Conservation (phyloP, 2,113 vertebrate genomes). For the Protomyctophum bolini region DNA sequence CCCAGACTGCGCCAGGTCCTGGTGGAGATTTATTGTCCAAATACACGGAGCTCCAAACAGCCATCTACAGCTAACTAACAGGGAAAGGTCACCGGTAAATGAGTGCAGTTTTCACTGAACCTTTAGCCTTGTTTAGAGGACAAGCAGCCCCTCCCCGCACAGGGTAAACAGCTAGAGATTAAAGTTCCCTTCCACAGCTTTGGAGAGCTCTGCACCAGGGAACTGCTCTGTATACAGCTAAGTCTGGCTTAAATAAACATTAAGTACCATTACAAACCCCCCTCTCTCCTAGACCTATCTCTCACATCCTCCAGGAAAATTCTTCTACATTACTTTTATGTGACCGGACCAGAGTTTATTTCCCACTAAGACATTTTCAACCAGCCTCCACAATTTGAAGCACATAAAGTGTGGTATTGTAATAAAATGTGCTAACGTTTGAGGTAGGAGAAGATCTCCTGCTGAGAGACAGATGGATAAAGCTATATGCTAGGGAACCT, state of each 20-base stretch:
- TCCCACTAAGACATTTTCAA: conserved; percentile 36
- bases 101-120: conserved; percentile 50
- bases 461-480: conserved; percentile 24
- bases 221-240: conserved; percentile 32
- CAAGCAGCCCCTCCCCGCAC: conserved; percentile 49
- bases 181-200: conserved; percentile 55
- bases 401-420: conserved; percentile 29
- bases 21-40: conserved; percentile 70
- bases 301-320: conserved; percentile 3
- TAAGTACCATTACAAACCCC: conserved; percentile 36
- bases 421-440: conserved; percentile 20
- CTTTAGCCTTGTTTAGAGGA: conserved; percentile 49
- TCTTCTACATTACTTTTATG: neutral
- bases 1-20: conserved; percentile 46
- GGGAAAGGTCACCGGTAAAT: conserved; percentile 55
- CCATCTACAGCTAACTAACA: conserved; percentile 44
- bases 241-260: conserved; percentile 57
- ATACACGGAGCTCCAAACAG: conserved; percentile 64
- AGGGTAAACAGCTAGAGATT: conserved; percentile 58
- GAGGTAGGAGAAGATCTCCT: conserved; percentile 49
- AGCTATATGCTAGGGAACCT: neutral
- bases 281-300: conserved; percentile 1
- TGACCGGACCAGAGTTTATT: conserved; percentile 14
- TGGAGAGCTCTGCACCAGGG: conserved; percentile 33
- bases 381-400: conserved; percentile 40